These are phyloP conservation scores for Heliconius cydno DNA, from an alignment of 2,888 invertebrate genomes.

Conservation along the genomic window DNA sequence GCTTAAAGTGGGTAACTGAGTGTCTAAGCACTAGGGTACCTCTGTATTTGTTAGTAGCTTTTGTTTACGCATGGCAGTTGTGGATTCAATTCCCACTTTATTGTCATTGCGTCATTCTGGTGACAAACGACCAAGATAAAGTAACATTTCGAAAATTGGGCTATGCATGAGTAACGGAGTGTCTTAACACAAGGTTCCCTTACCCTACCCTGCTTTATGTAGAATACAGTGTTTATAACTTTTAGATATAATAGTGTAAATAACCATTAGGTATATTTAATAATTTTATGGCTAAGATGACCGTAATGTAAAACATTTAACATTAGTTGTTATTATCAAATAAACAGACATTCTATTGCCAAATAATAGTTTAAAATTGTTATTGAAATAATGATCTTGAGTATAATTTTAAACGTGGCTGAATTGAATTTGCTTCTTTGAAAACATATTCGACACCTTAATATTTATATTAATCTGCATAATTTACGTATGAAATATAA, in stretches of 20 bases:
- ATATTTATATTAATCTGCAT: too few relatives aligned
- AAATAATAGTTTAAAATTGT: neutral
- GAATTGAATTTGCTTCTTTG: neutral
- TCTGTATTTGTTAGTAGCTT: too few relatives aligned
- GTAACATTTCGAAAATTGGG: too few relatives aligned
- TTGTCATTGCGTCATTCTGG: too few relatives aligned
- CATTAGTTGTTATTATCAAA: neutral
- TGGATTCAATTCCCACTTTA: too few relatives aligned
- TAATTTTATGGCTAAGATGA: neutral
- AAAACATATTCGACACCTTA: too few relatives aligned
- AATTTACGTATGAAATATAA: too few relatives aligned
- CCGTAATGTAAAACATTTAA: neutral
- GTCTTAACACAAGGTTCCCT: neutral
- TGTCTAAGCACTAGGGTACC: too few relatives aligned
- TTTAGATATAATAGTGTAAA: neutral
- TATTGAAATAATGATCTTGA: neutral
- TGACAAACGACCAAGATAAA: too few relatives aligned
- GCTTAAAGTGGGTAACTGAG: too few relatives aligned
- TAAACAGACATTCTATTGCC: neutral
- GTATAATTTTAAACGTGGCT: neutral
- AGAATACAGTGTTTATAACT: neutral
- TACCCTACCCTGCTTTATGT: neutral
- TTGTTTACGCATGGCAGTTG: too few relatives aligned
- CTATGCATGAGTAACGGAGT: too few relatives aligned
- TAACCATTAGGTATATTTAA: neutral